Evolutionary conservation across 2,113 vertebrate genomes (phyloP), one percentile per base, ranked within the genome.

Genomic region (Lagenorhynchus albirostris): DNA sequence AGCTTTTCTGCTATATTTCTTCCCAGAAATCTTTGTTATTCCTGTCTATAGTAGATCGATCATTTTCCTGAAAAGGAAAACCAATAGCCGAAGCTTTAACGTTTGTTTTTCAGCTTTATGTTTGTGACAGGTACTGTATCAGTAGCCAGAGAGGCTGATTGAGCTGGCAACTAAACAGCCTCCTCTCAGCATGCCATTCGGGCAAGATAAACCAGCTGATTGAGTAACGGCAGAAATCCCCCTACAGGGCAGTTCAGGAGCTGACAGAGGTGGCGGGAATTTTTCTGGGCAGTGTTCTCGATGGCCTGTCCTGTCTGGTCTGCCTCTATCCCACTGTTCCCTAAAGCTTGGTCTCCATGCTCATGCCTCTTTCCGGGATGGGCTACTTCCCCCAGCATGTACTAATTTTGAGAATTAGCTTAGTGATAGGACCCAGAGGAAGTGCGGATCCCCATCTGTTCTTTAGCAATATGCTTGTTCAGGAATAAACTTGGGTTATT

Each of bases 221-320:
- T 58, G 71, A 68, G 13, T 44, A 84, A 55, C 15, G 11, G 31
- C 36, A 92, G 93, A 96, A 73, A 85, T n/a, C 79, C 47, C 79
- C 33, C 86, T 82, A 1, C n/a, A 68, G 9, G 65, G 62, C 38
- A 81, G 82, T 25, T 89, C 10, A 18, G 60, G 70, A 89, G 36
- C 60, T 91, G 92, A 88, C 94, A 83, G 80, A 73, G 68, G 18
- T 44, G 62, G 29, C 55, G 41, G 80, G 95, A 92, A 86, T 63
- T 77, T 97, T 87, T 79, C 89, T 77, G 89, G 50, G 26, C 85
- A 53, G 53, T 21, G 9, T 55, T 82, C 96, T 0, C 2, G 11
- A 62, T 0, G 9, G 70, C 62, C 50, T 92, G 63, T 17, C 47
- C 41, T 73, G 50, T 73, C 82, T 77, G 79, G 7, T 38, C 29